These are phyloP conservation scores for Cassiopea andromeda DNA, from an alignment of 30 jellyfish, hydroid and myxozoan species.

Conservation along the genomic window DNA sequence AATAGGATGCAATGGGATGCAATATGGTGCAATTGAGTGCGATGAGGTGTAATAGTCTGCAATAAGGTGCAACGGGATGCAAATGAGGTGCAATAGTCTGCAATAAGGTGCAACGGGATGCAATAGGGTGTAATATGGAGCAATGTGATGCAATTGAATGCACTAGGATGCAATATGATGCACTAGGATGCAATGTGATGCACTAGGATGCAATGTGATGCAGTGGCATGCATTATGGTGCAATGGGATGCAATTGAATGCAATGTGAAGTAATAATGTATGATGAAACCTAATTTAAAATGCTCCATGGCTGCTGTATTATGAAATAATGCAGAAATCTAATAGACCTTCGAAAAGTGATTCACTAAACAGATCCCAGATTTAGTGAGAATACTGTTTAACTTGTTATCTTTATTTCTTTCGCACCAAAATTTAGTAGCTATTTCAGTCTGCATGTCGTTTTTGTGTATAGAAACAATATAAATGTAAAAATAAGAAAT, in stretches of 20 bases:
- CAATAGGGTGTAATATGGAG: no score
- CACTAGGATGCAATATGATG: neutral
- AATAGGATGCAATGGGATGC: neutral
- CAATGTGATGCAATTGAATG: neutral
- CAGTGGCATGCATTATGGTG: neutral
- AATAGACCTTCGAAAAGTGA: no score
- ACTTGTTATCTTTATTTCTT: no score
- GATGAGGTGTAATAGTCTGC: neutral
- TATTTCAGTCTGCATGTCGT: no score
- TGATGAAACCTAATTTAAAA: constrained; percentile 17
- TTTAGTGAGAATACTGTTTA: no score
- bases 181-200: neutral
- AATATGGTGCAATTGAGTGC: neutral
- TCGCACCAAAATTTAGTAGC: no score
- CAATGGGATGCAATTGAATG: neutral
- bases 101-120: neutral
- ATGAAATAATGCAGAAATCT: no score
- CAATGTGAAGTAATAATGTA: neutral
- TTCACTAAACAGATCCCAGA: no score
- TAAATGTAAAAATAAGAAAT: no score
- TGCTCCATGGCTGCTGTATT: neutral
- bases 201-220: neutral
- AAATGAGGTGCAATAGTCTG: neutral
- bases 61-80: neutral
- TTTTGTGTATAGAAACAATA: no score